These are phyloP conservation scores for Myripristis jacobus DNA, from an alignment of 2,797 vertebrate genomes.

Conservation along the genomic window DNA sequence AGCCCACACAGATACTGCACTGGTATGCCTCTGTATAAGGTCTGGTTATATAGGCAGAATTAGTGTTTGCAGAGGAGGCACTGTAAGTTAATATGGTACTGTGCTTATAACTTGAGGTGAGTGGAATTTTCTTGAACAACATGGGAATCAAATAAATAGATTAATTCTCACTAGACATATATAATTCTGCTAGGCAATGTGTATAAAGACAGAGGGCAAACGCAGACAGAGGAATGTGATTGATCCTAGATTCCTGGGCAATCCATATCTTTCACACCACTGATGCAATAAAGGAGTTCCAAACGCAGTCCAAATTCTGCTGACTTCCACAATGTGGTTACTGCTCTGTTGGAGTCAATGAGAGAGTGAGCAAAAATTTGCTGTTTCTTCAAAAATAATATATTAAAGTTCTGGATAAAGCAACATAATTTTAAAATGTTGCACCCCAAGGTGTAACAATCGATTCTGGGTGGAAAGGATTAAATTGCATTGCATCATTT, in stretches of 20 bases:
- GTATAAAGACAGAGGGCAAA: constrained; percentile 57
- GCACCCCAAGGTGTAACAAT: constrained; percentile 79
- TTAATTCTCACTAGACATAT: constrained; percentile 44
- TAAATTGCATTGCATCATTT: constrained; percentile 72
- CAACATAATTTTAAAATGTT: constrained; percentile 76
- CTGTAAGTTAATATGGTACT: constrained; percentile 49
- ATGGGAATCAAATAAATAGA: constrained; percentile 55
- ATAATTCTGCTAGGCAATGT: constrained; percentile 43
- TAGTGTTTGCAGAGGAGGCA: constrained; percentile 43
- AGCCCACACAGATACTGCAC: constrained; percentile 76
- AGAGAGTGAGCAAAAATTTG: constrained; percentile 67
- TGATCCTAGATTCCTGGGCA: constrained; percentile 62
- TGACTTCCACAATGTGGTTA: constrained; percentile 63
- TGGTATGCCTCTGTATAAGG: constrained; percentile 52
- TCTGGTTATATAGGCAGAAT: constrained; percentile 46
- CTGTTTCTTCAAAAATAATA: constrained; percentile 77
- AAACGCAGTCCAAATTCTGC: constrained; percentile 70
- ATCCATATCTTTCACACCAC: constrained; percentile 76
- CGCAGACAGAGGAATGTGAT: constrained; percentile 53
- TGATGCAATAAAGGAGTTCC: constrained; percentile 70
- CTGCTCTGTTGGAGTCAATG: constrained; percentile 63
- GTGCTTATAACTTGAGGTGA: constrained; percentile 49
- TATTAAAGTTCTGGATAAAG: constrained; percentile 69
- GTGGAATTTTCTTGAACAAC: constrained; percentile 40
- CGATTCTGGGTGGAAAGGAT: constrained; percentile 74